Base-by-base conservation (phyloP, 2,113 vertebrate genomes). In the Phodopus roborovskii region DNA sequence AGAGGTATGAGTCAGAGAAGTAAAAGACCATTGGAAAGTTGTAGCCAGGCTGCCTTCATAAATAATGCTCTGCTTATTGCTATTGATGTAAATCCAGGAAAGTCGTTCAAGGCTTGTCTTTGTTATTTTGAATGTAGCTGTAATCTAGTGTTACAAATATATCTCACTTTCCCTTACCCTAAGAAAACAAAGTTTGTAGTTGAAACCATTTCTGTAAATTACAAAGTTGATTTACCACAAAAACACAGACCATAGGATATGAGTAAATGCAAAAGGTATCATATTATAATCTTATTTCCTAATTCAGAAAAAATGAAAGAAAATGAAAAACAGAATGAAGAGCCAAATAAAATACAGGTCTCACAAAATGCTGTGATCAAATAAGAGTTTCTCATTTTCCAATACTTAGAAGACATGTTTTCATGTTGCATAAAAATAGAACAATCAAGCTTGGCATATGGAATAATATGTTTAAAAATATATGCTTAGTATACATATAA, bases 21-120 rank as follows among this genome's bases (percentile, higher is more conserved):
- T 87, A 68, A 97, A 96, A 97, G 96, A 86, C 77, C 97, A 19
- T 36, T 97, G 95, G 89, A 97, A 95, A 97, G 33, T 71, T 94
- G 94, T 68, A 97, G 73, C 92, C 73, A 90, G 53, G 85, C 73
- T 45, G 19, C 70, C 83, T 97, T 98, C 58, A 95, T 88, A 96
- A 97, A 87, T 94, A 92, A 42, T 66, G 48, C 81, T 96, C 42
- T 93, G 50, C 56, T 97, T 96, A n/a, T 81, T 85, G 92, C 48
- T 89, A 70, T 90, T 83, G 93, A 87, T 96, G 96, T 90, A 36
- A 96, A 97, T 97, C 95, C 95, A 97, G 87, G 48, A 0, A 22
- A 96, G 88, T 78, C 56, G 95, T 66, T 97, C 73, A 92, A 56
- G 48, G 96, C 89, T 73, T 83, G 66, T 90, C 96, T 96, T 97